These are phyloP conservation scores for Pseudochirops corinnae DNA, from an alignment of 2,797 vertebrate genomes.

Conservation along the genomic window DNA sequence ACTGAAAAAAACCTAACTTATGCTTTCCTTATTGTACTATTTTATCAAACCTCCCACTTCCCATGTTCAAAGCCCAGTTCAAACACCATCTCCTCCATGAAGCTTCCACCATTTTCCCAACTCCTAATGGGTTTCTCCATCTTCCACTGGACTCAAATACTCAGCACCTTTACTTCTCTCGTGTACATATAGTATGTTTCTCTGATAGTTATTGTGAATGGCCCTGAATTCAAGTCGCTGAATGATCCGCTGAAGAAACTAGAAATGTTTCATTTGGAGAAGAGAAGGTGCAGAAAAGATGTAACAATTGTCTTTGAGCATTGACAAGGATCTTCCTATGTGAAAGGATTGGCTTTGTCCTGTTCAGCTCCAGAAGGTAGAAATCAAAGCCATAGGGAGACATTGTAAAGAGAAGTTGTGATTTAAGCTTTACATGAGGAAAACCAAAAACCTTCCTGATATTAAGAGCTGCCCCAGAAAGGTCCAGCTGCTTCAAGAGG, in stretches of 20 bases:
- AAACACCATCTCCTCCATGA: too few relatives aligned
- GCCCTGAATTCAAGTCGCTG: neutral
- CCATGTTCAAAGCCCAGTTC: too few relatives aligned
- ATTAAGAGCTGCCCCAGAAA: neutral
- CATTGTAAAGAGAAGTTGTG: slow-evolving; percentile 43
- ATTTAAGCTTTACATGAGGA: slow-evolving; percentile 57
- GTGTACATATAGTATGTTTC: too few relatives aligned
- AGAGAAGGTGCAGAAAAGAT: neutral
- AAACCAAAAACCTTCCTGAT: slow-evolving; percentile 36
- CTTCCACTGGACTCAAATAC: too few relatives aligned
- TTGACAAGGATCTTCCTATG: too few relatives aligned
- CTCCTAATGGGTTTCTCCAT: too few relatives aligned
- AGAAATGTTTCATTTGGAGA: neutral
- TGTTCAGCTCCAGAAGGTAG: neutral
- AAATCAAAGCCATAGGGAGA: neutral
- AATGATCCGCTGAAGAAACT: neutral
- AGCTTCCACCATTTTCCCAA: too few relatives aligned
- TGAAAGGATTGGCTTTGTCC: neutral
- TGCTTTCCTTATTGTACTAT: too few relatives aligned
- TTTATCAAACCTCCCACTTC: too few relatives aligned
- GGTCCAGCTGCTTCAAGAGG: too few relatives aligned
- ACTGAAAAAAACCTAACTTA: too few relatives aligned
- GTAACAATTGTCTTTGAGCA: neutral
- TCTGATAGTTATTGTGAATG: neutral
- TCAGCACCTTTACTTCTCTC: too few relatives aligned